Base-by-base conservation (phyloP, 2,888 invertebrate genomes). In the Acrobasis suavella region DNA sequence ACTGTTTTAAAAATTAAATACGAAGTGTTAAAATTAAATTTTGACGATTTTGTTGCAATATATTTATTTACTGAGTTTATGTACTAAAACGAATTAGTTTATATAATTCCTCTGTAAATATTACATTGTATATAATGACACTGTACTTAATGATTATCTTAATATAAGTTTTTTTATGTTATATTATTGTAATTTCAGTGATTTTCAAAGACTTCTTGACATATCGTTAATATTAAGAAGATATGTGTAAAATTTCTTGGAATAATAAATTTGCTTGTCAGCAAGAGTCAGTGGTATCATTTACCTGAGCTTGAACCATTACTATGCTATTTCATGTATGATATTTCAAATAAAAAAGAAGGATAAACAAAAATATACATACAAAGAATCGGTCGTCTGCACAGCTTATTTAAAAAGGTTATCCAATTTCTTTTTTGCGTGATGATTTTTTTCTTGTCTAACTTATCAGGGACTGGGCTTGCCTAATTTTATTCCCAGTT, bases 191-290 rank as follows among this genome's bases (percentile, higher is more conserved):
- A 71, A 73, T 81, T 83, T 85, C 74, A 70, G 82, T 85, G 76
- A 86, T 85, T 86, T 86, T 82, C 79, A 81, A 89, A 89, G 88
- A 89, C 87, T 89, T 91, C 86, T 89, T 84, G 82, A 89, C 89
- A 90, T 90, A 90, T 91, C 91, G 87, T 89, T 81, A 85, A 76
- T 80, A 76, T 82, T 86, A 86, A 85, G 81, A 73, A 67, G 81
- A 81, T 85, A 87, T 83, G 83, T 90, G 86, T 88, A 87, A 84
- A 80, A 78, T 77, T 86, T 87, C 84, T 84, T 83, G 81, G 72
- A 76, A 76, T 73, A 90, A 90, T 89, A 91, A 89, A 90, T 83
- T 87, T 89, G 89, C 87, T 88, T 86, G 80, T 88, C 85, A 82
- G 88, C 86, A 87, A 83, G 14, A 37, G 5, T 50, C 17, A 8